A percentile compares a stretch with the other conserved stretches of the same genome.
These are phyloP conservation scores for Eulimnadia texana DNA, from an alignment of 1,140 invertebrate genomes.

Conservation along the genomic window DNA sequence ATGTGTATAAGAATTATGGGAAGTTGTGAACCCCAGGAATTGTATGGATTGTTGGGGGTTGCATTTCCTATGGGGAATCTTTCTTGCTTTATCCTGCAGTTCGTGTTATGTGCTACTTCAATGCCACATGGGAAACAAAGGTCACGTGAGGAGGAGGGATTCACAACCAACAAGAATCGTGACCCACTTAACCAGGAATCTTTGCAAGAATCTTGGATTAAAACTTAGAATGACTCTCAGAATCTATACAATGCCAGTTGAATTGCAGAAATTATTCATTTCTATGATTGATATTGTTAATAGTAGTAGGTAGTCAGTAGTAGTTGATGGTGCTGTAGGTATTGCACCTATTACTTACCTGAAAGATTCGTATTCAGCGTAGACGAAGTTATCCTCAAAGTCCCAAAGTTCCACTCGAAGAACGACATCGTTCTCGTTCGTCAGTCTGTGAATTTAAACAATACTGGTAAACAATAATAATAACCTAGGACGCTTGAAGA, in stretches of 20 bases:
- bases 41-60: too few species aligned
- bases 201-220: too few species aligned
- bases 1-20: too few species aligned
- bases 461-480: not conserved
- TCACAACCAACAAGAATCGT: too few species aligned
- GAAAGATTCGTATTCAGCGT: slow-evolving; percentile 36
- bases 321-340: not conserved
- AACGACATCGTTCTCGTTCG: slow-evolving; percentile 29
- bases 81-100: not conserved
- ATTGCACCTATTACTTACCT: slow-evolving; percentile 20
- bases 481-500: too few species aligned
- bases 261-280: too few species aligned
- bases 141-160: not conserved
- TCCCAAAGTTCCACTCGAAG: slow-evolving; percentile 39
- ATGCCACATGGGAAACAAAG: not conserved
- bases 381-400: slow-evolving; percentile 31
- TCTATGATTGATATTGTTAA: too few species aligned
- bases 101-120: not conserved
- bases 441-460: slow-evolving; percentile 22
- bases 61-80: not conserved
- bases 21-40: too few species aligned
- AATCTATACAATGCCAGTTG: too few species aligned
- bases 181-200: too few species aligned
- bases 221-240: too few species aligned
- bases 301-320: too few species aligned